Conservation (phyloP, 2,113 vertebrate genomes). For the Periophthalmus modestus region DNA sequence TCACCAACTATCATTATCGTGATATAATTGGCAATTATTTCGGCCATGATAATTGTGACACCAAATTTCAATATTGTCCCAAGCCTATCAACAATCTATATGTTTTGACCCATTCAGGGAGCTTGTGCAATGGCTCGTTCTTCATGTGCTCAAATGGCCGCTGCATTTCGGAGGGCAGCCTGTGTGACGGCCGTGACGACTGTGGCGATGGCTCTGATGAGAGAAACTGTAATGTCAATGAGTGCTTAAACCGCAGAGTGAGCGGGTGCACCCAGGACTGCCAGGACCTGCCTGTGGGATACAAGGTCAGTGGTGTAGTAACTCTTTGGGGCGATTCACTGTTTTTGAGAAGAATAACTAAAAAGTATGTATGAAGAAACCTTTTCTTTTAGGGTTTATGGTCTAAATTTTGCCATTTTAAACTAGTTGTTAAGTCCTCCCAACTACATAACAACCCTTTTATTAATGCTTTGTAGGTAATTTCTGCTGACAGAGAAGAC, state of each 20-base stretch:
- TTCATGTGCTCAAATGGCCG: constrained; percentile 98
- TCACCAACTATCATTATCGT: too few relatives aligned
- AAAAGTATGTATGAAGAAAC: too few relatives aligned
- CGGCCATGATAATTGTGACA: too few relatives aligned
- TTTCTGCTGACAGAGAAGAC: background rate
- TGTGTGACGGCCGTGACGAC: constrained; percentile 90
- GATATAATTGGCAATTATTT: too few relatives aligned
- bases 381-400: too few relatives aligned
- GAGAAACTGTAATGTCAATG: constrained; percentile 91
- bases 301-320: constrained; percentile 81
- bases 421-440: too few relatives aligned
- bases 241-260: constrained; percentile 92
- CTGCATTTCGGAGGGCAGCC: constrained; percentile 84
- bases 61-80: too few relatives aligned
- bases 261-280: constrained; percentile 97
- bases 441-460: too few relatives aligned
- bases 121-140: constrained; percentile 96
- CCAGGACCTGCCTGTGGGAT: constrained; percentile 90
- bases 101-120: constrained; percentile 82
- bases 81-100: constrained; percentile 18
- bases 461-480: background rate
- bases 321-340: background rate
- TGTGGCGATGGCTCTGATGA: constrained; percentile 95
- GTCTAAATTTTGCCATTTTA: too few relatives aligned
- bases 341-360: background rate